A percentile compares a stretch with the other conserved stretches of the same genome.
phyloP scores from a whole-genome alignment of 1,140 invertebrate species.

The Drosophila sechellia region DNA sequence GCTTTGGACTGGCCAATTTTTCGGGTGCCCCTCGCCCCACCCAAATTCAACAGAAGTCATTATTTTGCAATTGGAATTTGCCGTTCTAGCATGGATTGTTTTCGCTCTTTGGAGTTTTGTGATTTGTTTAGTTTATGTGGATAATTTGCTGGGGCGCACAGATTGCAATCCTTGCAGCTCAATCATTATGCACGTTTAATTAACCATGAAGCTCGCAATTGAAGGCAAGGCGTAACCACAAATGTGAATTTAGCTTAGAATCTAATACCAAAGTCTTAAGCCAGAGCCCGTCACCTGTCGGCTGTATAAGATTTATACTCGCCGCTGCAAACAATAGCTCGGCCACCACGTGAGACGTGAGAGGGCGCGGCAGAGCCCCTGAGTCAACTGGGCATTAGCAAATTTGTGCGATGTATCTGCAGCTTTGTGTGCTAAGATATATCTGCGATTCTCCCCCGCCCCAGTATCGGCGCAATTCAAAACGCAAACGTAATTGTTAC shows the following conservation, averaged over 20 bases:
- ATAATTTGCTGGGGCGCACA: conserved; percentile 1
- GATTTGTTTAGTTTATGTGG: conserved; percentile 1
- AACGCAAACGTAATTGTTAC: conserved; percentile 73
- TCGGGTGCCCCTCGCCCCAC: conserved; percentile 39
- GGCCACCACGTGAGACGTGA: conserved; percentile 63
- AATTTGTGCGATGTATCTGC: conserved; percentile 16
- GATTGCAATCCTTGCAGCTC: conserved; percentile 14
- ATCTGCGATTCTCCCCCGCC: conserved; percentile 30
- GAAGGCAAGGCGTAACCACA: conserved; percentile 66
- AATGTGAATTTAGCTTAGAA: conserved; percentile 60
- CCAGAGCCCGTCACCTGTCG: conserved; percentile 20
- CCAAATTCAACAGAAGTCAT: conserved; percentile 33
- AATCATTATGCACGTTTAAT: conserved; percentile 63
- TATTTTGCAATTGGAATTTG: conserved; percentile 13
- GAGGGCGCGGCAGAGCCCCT: conserved; percentile 60
- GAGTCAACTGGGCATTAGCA: conserved; percentile 23
- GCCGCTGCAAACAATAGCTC: conserved; percentile 46
- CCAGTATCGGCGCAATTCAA: conserved; percentile 54
- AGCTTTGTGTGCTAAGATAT: conserved; percentile 5
- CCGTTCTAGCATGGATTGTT: conserved; percentile 35
- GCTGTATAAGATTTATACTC: conserved; percentile 45
- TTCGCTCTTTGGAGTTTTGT: conserved; percentile 1
- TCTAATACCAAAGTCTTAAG: conserved; percentile 41
- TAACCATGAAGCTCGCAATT: conserved; percentile 66
- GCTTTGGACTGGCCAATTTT: conserved; percentile 16